phyloP scores from a whole-genome alignment of 2,797 vertebrate species.

The Manis javanica region DNA sequence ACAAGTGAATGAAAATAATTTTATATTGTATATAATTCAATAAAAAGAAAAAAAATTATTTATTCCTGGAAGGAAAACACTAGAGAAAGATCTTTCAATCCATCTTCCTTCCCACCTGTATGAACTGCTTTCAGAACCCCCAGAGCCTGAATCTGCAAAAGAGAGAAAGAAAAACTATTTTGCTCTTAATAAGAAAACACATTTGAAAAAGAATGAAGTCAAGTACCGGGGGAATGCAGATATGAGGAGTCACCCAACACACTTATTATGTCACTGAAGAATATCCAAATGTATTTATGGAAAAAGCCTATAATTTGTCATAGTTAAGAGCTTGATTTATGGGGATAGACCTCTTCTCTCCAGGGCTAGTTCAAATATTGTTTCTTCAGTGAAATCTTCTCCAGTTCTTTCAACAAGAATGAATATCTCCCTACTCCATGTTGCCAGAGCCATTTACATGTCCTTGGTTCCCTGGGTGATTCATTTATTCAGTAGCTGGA shows the following conservation, averaged over 20 bases:
- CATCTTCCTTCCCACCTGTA: background rate
- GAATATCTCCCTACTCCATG: background rate
- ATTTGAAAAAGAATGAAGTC: background rate
- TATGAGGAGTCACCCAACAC: background rate
- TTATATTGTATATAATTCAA: conserved; percentile 3
- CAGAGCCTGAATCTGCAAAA: background rate
- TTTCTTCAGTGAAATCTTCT: background rate
- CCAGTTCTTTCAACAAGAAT: background rate
- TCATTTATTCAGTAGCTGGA: background rate
- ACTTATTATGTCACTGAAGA: background rate
- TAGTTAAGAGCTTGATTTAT: background rate
- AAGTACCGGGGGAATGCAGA: background rate
- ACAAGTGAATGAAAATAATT: background rate
- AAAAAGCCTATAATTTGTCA: background rate
- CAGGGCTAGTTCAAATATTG: background rate
- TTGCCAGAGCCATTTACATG: background rate
- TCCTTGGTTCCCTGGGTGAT: background rate
- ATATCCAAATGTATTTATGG: background rate
- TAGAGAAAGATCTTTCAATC: background rate
- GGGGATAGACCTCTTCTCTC: background rate
- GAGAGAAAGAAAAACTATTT: background rate
- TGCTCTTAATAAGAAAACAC: background rate
- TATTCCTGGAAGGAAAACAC: background rate
- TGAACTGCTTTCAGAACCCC: background rate
- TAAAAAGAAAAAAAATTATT: background rate